Evolutionary conservation across 2,888 invertebrate genomes (phyloP).

Genomic region (Chrysolina haemoptera): DNA sequence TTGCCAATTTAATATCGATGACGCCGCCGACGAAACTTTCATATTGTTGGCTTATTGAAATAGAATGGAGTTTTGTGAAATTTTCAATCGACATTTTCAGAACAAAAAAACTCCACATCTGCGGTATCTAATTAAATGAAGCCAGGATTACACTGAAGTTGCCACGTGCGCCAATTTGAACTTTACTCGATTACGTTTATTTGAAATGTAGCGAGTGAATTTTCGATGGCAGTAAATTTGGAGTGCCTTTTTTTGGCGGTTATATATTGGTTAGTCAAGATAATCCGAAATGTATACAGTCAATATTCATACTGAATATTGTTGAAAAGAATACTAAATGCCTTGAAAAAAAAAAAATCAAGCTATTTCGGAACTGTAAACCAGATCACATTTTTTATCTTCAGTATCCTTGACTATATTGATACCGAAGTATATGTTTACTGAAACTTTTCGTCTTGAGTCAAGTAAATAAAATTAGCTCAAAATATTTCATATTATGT

Average conservation of each 20-base stretch:
- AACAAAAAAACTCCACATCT: slow-evolving; percentile 7
- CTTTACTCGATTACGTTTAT: not conserved
- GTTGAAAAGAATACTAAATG: too few species aligned
- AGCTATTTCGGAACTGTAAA: too few species aligned
- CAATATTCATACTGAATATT: too few species aligned
- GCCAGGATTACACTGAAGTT: not conserved
- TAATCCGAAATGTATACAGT: too few species aligned
- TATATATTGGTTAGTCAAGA: not conserved
- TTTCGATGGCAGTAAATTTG: not conserved
- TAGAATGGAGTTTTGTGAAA: slow-evolving; percentile 1
- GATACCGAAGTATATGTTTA: too few species aligned
- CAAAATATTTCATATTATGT: too few species aligned
- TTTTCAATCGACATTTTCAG: slow-evolving; percentile 7
- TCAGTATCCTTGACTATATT: too few species aligned
- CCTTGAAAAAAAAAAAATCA: too few species aligned
- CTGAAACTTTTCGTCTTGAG: too few species aligned
- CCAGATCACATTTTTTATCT: too few species aligned
- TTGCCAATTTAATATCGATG: slow-evolving; percentile 11
- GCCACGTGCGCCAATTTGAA: not conserved
- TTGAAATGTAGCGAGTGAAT: not conserved
- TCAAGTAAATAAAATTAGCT: too few species aligned
- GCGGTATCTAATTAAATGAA: slow-evolving; percentile 3
- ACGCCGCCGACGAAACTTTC: slow-evolving; percentile 7
- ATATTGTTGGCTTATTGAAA: slow-evolving; percentile 16
- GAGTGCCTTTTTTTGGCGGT: not conserved